A percentile compares a stretch with the other conserved stretches of the same genome.
These are phyloP conservation scores for Pedetes capensis DNA, from an alignment of 2,113 vertebrate species.

Conservation along the genomic window DNA sequence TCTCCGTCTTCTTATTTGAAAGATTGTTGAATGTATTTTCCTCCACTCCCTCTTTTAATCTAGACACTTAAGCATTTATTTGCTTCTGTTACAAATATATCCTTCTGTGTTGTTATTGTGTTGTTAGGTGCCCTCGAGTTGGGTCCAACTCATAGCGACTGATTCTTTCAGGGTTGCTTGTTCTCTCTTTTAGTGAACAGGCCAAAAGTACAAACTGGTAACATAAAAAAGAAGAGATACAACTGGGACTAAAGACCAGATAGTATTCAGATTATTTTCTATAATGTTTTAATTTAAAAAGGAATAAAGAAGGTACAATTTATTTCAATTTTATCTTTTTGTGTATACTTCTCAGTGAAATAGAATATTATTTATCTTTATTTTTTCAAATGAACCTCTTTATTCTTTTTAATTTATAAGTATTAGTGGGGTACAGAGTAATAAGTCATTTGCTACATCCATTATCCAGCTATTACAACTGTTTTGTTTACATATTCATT, in stretches of 20 bases:
- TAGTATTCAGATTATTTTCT: background rate
- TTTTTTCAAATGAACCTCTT: no score
- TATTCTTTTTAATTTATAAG: no score
- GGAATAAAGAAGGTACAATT: background rate
- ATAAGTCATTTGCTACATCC: no score
- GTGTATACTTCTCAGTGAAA: background rate
- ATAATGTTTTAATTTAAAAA: conserved; percentile 5
- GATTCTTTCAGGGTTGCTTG: no score
- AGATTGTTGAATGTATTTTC: background rate
- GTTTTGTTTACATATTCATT: no score
- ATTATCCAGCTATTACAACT: no score
- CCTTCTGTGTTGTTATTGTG: background rate
- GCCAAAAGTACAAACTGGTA: background rate
- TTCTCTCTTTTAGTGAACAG: background rate
- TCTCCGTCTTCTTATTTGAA: background rate
- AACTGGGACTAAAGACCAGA: background rate
- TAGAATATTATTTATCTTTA: background rate
- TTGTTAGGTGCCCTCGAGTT: no score
- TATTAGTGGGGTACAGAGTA: no score
- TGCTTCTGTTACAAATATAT: background rate
- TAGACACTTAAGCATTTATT: background rate
- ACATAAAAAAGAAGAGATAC: background rate
- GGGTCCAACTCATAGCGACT: no score
- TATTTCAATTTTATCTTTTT: conserved; percentile 17
- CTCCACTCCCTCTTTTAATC: background rate